Evolutionary conservation across 2,113 vertebrate species (phyloP).

Genomic region (Danio rerio): GRCz12tu NC_133180.1:37862001-37862500

Average conservation of each 20-base stretch:
- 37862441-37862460: too few relatives aligned
- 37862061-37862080: background rate
- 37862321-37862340: background rate
- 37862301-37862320: background rate
- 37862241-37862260: background rate
- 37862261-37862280: background rate
- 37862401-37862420: too few relatives aligned
- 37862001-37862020: constrained; percentile 9
- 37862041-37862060: constrained; percentile 10
- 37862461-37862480: too few relatives aligned
- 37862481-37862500: too few relatives aligned
- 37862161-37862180: background rate
- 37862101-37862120: background rate
- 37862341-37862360: background rate
- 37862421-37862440: background rate
- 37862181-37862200: background rate
- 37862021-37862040: constrained; percentile 39
- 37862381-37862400: too few relatives aligned
- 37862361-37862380: background rate
- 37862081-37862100: background rate
- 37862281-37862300: background rate
- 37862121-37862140: background rate
- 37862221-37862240: background rate
- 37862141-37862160: background rate
- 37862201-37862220: background rate